phyloP scores from a whole-genome alignment of 1,140 invertebrate species.

The Dendrolimus punctatus region DNA sequence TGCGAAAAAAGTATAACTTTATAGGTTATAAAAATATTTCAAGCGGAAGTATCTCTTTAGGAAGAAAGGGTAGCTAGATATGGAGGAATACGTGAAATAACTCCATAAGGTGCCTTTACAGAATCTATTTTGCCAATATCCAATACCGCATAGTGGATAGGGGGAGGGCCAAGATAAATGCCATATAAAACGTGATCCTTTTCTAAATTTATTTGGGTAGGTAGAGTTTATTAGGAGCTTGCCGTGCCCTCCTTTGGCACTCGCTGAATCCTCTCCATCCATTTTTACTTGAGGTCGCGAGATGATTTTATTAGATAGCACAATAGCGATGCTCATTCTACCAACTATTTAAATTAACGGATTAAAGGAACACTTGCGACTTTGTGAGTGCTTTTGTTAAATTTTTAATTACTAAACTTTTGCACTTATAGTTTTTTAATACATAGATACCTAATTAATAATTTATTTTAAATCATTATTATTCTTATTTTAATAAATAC shows the following conservation, averaged over 20 bases:
- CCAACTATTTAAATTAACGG: too few species aligned
- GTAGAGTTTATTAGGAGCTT: slow-evolving; percentile 5
- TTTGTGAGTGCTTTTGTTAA: too few species aligned
- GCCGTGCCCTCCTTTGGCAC: neutral
- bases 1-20: too few species aligned
- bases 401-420: too few species aligned
- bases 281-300: slow-evolving; percentile 1
- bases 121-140: slow-evolving; percentile 12
- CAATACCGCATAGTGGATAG: slow-evolving; percentile 8
- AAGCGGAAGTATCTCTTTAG: too few species aligned
- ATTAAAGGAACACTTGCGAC: too few species aligned
- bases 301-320: neutral
- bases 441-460: too few species aligned
- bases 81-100: slow-evolving; percentile 9
- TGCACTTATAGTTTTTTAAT: too few species aligned
- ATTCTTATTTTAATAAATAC: too few species aligned
- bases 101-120: slow-evolving; percentile 7
- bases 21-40: too few species aligned
- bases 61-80: slow-evolving; percentile 6
- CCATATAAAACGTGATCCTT: slow-evolving; percentile 11
- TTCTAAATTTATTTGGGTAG: slow-evolving; percentile 7
- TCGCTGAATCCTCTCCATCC: neutral
- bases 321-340: too few species aligned
- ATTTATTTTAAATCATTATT: too few species aligned
- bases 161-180: slow-evolving; percentile 8